phyloP scores from a whole-genome alignment of 2,888 invertebrate species.

The Coleophora flavipennella region DNA sequence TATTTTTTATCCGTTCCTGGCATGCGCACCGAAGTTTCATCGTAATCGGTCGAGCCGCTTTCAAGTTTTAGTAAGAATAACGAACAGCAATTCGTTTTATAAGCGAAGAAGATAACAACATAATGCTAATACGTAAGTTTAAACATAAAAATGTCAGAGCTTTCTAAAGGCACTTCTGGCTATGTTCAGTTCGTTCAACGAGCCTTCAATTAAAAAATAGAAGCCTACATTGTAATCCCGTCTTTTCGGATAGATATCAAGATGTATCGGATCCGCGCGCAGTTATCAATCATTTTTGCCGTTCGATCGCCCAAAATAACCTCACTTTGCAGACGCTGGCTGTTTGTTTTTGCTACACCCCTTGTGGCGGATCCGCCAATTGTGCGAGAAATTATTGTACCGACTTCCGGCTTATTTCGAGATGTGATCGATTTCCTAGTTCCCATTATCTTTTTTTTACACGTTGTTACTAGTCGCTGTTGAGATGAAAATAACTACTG shows the following conservation, averaged over 20 bases:
- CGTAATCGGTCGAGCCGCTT: no score
- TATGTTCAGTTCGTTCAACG: no score
- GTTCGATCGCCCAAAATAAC: conserved; percentile 22
- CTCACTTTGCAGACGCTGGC: conserved; percentile 6
- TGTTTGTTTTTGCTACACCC: conserved; percentile 26
- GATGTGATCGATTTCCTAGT: conserved; percentile 10
- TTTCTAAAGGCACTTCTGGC: background rate
- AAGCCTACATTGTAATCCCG: no score
- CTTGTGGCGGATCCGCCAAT: conserved; percentile 16
- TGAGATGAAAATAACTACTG: background rate
- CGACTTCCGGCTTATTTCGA: background rate
- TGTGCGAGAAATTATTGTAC: conserved; percentile 16
- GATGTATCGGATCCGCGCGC: background rate
- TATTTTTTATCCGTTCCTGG: no score
- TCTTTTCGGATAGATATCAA: no score
- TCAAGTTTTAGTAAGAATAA: no score
- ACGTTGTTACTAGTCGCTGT: background rate
- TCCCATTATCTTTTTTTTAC: conserved; percentile 2
- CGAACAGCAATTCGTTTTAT: no score
- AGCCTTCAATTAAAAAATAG: no score
- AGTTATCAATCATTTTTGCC: conserved; percentile 31
- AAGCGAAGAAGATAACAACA: no score
- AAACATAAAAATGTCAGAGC: no score
- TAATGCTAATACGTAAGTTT: no score
- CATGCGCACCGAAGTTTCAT: no score